Conservation (phyloP, 2,797 vertebrate genomes). For the Thunnus albacares region DNA sequence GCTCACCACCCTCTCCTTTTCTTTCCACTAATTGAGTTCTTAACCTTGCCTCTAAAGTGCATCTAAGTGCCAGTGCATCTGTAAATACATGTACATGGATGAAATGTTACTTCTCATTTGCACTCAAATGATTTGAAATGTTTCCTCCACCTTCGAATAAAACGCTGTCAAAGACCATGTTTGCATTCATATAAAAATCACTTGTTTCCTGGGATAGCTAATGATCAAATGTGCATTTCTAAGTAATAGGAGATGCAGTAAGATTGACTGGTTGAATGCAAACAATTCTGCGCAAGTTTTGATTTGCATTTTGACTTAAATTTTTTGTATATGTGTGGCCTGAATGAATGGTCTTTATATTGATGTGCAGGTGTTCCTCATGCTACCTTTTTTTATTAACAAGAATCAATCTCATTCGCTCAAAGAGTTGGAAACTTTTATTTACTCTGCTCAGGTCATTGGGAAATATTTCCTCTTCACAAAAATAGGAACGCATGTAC, state of each 20-base stretch:
- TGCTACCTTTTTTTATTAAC: not conserved
- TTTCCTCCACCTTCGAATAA: conserved; percentile 86
- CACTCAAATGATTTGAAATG: conserved; percentile 80
- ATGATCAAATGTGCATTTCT: not conserved
- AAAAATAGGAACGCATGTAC: conserved; percentile 83
- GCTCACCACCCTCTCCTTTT: conserved; percentile 70
- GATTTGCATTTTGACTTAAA: not conserved
- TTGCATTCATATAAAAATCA: conserved; percentile 43
- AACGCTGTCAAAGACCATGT: conserved; percentile 79
- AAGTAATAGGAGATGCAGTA: not conserved
- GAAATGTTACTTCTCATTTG: conserved; percentile 86
- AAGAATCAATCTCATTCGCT: conserved; percentile 56
- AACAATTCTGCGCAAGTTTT: not conserved
- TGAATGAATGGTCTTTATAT: not conserved
- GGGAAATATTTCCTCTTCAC: conserved; percentile 82
- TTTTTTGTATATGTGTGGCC: too few relatives aligned
- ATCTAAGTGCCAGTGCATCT: conserved; percentile 86
- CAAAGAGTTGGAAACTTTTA: conserved; percentile 76
- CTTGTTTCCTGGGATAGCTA: not conserved
- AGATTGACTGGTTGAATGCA: not conserved
- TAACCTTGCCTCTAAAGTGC: conserved; percentile 77
- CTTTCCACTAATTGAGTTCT: conserved; percentile 74
- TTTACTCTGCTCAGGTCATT: conserved; percentile 73
- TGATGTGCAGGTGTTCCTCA: not conserved
- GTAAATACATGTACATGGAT: conserved; percentile 85